A percentile compares a stretch with the other conserved stretches of the same genome.
Conservation (phyloP, 2,888 invertebrate species). For the Agrochola macilenta region DNA sequence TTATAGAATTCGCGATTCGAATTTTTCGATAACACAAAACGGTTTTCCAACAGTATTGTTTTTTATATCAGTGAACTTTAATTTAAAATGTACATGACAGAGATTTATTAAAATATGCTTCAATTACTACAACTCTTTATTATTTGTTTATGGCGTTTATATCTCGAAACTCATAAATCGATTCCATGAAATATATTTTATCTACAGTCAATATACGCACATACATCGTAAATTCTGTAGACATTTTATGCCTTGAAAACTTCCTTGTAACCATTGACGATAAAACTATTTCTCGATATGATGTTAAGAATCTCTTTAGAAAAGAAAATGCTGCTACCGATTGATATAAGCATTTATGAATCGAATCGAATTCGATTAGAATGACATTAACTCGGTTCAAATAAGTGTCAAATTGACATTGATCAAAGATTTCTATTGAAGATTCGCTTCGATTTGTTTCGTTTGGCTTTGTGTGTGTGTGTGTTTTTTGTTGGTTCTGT, state of each 20-base stretch:
- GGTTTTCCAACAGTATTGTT: neutral
- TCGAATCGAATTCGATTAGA: conserved; percentile 1
- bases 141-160: neutral
- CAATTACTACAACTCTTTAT: neutral
- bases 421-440: neutral
- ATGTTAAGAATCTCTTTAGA: neutral
- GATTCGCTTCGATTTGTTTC: neutral
- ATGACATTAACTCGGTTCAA: neutral
- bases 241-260: neutral
- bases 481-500: too few species aligned
- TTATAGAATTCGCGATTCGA: conserved; percentile 7
- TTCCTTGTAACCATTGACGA: conserved; percentile 5
- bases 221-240: conserved; percentile 18
- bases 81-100: neutral
- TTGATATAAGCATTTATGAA: neutral
- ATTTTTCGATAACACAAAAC: neutral
- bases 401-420: conserved; percentile 2
- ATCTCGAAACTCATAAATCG: conserved; percentile 4
- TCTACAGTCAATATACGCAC: neutral
- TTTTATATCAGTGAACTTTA: conserved; percentile 6
- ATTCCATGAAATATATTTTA: conserved; percentile 16
- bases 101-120: neutral
- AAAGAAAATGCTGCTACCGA: neutral
- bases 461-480: too few species aligned
- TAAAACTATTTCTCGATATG: neutral